These are phyloP conservation scores for Capromys pilorides DNA, from an alignment of 2,797 vertebrate species.

Conservation along the genomic window DNA sequence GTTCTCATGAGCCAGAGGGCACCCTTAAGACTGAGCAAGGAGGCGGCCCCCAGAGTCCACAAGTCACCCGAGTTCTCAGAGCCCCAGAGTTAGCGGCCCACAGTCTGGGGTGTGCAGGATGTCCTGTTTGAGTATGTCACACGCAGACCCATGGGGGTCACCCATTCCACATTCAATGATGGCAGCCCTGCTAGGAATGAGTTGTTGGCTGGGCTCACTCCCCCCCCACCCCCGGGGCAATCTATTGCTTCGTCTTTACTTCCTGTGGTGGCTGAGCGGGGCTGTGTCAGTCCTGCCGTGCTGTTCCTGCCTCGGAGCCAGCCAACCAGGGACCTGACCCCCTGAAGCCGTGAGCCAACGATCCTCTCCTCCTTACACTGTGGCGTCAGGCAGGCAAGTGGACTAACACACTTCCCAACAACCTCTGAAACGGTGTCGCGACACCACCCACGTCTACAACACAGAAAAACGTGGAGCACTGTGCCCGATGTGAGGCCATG, in stretches of 20 bases:
- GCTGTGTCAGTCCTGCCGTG: background rate
- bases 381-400: background rate
- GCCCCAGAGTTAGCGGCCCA: background rate
- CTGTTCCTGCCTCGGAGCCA: background rate
- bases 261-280: background rate
- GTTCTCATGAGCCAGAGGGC: background rate
- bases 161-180: rapidly evolving
- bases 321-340: background rate
- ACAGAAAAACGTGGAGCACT: background rate
- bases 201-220: rapidly evolving
- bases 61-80: background rate
- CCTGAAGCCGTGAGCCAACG: background rate
- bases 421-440: rapidly evolving
- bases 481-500: background rate
- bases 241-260: background rate
- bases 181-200: rapidly evolving
- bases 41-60: rapidly evolving
- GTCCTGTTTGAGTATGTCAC: background rate
- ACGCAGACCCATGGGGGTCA: rapidly evolving
- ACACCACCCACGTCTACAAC: background rate
- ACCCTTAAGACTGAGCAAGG: background rate
- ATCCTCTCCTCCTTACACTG: background rate
- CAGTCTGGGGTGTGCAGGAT: background rate
- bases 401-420: background rate
- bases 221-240: rapidly evolving